Percentiles rank a stretch among this genome's conserved stretches.
Conservation (phyloP, 2,797 vertebrate species). For the Gadopsis bispinosus region DNA sequence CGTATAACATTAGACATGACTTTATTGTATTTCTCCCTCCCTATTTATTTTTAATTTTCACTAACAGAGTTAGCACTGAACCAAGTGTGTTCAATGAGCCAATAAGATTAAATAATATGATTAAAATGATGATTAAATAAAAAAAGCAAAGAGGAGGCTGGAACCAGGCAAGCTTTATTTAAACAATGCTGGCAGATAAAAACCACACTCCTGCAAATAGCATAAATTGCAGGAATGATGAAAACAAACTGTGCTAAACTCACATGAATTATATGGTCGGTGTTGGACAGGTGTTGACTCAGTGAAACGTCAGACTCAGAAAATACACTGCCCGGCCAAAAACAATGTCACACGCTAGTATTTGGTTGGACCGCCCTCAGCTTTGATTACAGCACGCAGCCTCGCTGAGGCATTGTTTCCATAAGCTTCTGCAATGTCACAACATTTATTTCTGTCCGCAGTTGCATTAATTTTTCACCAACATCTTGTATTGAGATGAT, state of each 20-base stretch:
- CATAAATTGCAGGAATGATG: constrained; percentile 29
- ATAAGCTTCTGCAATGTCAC: too few species aligned
- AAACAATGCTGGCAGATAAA: constrained; percentile 58
- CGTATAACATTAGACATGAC: not conserved
- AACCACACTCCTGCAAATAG: constrained; percentile 28
- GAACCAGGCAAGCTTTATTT: constrained; percentile 70
- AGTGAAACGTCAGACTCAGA: constrained; percentile 24
- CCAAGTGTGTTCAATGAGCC: not conserved
- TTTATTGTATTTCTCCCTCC: not conserved
- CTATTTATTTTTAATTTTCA: not conserved
- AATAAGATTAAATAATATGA: not conserved
- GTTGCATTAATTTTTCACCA: too few species aligned
- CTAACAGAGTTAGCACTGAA: not conserved
- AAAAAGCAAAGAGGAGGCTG: constrained; percentile 7
- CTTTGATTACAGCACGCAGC: too few species aligned
- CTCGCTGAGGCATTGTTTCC: too few species aligned
- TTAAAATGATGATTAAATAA: too few species aligned
- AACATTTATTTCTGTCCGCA: too few species aligned
- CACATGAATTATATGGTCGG: not conserved
- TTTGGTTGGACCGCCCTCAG: too few species aligned
- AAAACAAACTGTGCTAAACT: constrained; percentile 35
- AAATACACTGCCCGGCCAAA: not conserved
- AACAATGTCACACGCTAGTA: too few species aligned
- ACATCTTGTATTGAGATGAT: too few species aligned
- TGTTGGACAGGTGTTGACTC: not conserved